These are phyloP conservation scores for Kryptopterus vitreolus DNA, from an alignment of 2,797 vertebrate genomes.

Conservation along the genomic window DNA sequence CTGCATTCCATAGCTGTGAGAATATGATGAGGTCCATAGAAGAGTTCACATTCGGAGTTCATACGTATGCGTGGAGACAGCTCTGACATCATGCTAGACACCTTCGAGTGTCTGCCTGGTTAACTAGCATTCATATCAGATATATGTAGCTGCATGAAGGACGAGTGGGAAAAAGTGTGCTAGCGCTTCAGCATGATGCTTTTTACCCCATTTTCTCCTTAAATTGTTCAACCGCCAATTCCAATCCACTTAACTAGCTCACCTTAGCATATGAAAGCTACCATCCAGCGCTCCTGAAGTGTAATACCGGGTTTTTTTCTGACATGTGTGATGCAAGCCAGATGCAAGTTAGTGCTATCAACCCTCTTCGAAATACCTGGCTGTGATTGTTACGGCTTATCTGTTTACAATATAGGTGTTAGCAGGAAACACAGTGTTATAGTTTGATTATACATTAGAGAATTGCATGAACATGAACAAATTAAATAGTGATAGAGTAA, in stretches of 20 bases:
- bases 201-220: neutral
- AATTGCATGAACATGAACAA: too few relatives aligned
- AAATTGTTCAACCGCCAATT: neutral
- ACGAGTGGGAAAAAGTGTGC: neutral
- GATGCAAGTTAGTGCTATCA: neutral
- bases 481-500: too few relatives aligned
- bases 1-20: conserved; percentile 5
- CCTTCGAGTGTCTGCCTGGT: neutral
- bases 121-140: neutral
- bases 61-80: neutral
- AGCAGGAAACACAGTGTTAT: too few relatives aligned
- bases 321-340: neutral
- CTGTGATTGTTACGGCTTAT: too few relatives aligned
- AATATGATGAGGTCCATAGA: conserved; percentile 19
- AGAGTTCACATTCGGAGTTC: conserved; percentile 23
- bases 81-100: neutral
- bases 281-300: neutral
- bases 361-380: neutral
- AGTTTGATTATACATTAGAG: too few relatives aligned
- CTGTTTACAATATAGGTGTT: too few relatives aligned
- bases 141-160: neutral
- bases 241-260: neutral
- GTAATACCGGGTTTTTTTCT: neutral
- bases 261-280: neutral
- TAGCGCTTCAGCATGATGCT: too few relatives aligned